Conservation (phyloP, 2,113 vertebrate species). For the Chionomys nivalis region DNA sequence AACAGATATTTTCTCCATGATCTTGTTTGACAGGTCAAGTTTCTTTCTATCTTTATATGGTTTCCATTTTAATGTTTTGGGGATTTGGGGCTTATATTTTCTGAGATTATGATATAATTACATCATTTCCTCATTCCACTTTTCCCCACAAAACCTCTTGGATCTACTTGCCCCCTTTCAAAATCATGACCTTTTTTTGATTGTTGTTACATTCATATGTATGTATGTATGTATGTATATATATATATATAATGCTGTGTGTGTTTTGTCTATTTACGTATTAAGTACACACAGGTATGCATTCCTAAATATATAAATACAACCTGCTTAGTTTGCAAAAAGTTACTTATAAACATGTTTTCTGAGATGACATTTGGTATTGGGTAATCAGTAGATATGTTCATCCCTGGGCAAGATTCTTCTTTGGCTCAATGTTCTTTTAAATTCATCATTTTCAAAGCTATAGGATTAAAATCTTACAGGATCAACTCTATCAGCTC, state of each 20-base stretch:
- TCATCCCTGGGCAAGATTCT: background rate
- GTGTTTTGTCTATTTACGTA: too few relatives aligned
- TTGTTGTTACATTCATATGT: background rate
- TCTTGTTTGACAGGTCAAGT: background rate
- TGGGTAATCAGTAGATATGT: background rate
- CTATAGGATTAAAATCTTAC: background rate
- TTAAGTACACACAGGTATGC: background rate
- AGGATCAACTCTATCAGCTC: background rate
- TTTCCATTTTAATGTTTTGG: background rate
- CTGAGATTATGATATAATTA: background rate
- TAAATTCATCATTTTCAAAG: background rate
- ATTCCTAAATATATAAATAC: background rate
- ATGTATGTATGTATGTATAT: background rate
- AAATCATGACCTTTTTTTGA: background rate
- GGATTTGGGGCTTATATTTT: background rate
- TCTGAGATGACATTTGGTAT: background rate
- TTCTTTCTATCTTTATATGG: background rate
- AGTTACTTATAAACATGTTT: background rate
- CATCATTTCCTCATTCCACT: background rate
- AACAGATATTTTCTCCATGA: background rate
- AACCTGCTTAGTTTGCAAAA: background rate
- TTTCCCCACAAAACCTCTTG: background rate
- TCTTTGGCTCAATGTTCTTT: background rate
- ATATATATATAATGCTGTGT: too few relatives aligned
- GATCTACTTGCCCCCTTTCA: background rate